A percentile compares a stretch with the other conserved stretches of the same genome.
Evolutionary conservation across 2,888 invertebrate genomes (phyloP).

Genomic region (Agonum fuliginosum): DNA sequence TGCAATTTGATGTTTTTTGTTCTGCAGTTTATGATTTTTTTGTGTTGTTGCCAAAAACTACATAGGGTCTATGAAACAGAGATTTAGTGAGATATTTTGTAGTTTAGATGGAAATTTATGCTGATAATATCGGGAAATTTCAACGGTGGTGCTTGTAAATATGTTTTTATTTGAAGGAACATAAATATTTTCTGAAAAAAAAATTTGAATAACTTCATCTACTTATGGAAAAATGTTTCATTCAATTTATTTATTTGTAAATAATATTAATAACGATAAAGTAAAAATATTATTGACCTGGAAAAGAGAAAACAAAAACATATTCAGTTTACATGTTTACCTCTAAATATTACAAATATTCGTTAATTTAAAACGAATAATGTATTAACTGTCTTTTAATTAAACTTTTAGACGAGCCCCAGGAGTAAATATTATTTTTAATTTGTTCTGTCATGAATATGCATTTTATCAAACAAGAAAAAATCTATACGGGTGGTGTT

Average conservation of each 20-base stretch:
- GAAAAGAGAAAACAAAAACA: too few species aligned
- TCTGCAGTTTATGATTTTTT: constrained; percentile 32
- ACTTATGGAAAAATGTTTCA: too few species aligned
- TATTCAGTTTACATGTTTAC: too few species aligned
- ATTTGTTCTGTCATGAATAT: not conserved
- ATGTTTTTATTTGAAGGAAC: not conserved
- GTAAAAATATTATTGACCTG: too few species aligned
- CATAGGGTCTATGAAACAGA: not conserved
- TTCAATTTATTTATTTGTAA: too few species aligned
- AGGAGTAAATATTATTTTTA: not conserved
- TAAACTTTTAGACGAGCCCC: not conserved
- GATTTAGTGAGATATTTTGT: constrained; percentile 12
- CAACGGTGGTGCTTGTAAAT: not conserved
- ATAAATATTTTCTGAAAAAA: not conserved
- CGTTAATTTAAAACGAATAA: not conserved
- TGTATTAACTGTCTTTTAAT: not conserved
- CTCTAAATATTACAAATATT: too few species aligned
- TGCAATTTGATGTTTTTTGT: constrained; percentile 8
- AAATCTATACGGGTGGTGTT: not conserved
- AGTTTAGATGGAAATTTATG: constrained; percentile 19
- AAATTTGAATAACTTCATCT: too few species aligned
- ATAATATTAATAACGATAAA: too few species aligned
- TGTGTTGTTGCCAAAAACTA: not conserved
- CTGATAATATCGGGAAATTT: not conserved
- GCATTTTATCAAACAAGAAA: not conserved